A percentile compares a stretch with the other conserved stretches of the same genome.
These are phyloP conservation scores for Myotis myotis DNA, from an alignment of 2,797 vertebrate species.

Conservation along the genomic window DNA sequence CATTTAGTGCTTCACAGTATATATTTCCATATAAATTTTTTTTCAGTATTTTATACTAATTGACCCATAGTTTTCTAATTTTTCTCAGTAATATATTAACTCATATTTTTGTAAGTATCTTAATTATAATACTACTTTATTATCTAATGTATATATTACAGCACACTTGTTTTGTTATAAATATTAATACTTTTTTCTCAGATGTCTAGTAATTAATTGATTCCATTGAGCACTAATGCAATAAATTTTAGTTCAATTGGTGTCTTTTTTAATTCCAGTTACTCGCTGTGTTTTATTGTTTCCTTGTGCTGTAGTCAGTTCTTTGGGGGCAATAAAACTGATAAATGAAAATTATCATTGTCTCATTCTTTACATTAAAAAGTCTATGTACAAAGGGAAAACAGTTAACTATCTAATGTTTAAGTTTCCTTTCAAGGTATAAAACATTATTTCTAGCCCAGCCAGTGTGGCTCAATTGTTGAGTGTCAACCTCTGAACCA, in stretches of 20 bases:
- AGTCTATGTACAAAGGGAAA: background rate
- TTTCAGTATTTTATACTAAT: background rate
- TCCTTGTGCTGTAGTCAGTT: background rate
- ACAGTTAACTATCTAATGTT: background rate
- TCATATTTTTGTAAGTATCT: constrained; percentile 48
- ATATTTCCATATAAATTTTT: background rate
- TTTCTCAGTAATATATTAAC: constrained; percentile 11
- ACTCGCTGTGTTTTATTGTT: background rate
- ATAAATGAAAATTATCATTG: background rate
- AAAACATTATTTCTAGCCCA: background rate
- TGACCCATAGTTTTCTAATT: constrained; percentile 56
- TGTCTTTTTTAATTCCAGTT: background rate
- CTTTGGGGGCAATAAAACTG: background rate
- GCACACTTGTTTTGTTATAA: constrained; percentile 32
- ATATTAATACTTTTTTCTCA: constrained; percentile 52
- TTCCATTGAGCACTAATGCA: background rate
- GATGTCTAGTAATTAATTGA: constrained; percentile 28
- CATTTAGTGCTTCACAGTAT: background rate
- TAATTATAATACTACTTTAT: constrained; percentile 13
- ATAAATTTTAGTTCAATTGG: background rate
- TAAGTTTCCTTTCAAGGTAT: background rate
- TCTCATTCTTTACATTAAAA: constrained; percentile 9
- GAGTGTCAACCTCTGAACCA: too few species aligned
- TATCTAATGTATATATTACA: background rate
- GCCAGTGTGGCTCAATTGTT: too few species aligned